Conservation (phyloP, 1,140 invertebrate species). For the Drosophila melanica region DNA sequence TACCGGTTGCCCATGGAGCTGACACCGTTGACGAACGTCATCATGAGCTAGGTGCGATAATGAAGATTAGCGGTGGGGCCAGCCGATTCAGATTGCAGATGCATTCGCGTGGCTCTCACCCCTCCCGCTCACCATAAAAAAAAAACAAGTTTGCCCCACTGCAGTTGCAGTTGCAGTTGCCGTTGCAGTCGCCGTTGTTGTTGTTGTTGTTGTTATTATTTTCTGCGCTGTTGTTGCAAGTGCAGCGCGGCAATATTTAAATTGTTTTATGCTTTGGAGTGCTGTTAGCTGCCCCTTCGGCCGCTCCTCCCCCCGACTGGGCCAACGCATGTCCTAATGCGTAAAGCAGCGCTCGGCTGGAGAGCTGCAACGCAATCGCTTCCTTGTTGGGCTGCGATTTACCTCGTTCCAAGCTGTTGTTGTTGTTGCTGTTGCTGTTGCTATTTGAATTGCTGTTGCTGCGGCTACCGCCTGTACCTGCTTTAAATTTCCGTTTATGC, state of each 20-base stretch:
- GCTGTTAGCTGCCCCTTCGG: constrained; percentile 56
- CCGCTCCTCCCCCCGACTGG: constrained; percentile 28
- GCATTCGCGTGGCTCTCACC: constrained; percentile 60
- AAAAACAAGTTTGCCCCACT: constrained; percentile 59
- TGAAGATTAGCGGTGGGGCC: constrained; percentile 72
- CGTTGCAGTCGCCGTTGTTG: constrained; percentile 18
- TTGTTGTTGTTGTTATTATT: constrained; percentile 11
- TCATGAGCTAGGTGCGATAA: constrained; percentile 66
- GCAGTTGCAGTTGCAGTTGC: constrained; percentile 39
- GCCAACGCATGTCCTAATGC: constrained; percentile 78
- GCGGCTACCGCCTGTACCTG: constrained; percentile 52
- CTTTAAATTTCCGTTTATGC: constrained; percentile 81
- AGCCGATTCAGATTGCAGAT: constrained; percentile 79
- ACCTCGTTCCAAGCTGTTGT: constrained; percentile 4
- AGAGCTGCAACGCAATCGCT: constrained; percentile 60
- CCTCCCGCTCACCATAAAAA: background rate
- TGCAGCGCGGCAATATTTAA: constrained; percentile 79
- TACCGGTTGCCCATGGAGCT: constrained; percentile 69
- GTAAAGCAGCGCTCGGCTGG: constrained; percentile 51
- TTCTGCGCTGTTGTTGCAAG: constrained; percentile 65
- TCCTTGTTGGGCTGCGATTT: constrained; percentile 68
- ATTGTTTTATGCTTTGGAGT: constrained; percentile 80
- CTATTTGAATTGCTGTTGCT: constrained; percentile 35
- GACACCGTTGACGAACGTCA: constrained; percentile 79
- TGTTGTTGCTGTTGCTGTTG: constrained; percentile 15